phyloP scores from a whole-genome alignment of 30 jellyfish, hydroid and myxozoan genomes.

The Aurelia aurita complex sp. Pacific region DNA sequence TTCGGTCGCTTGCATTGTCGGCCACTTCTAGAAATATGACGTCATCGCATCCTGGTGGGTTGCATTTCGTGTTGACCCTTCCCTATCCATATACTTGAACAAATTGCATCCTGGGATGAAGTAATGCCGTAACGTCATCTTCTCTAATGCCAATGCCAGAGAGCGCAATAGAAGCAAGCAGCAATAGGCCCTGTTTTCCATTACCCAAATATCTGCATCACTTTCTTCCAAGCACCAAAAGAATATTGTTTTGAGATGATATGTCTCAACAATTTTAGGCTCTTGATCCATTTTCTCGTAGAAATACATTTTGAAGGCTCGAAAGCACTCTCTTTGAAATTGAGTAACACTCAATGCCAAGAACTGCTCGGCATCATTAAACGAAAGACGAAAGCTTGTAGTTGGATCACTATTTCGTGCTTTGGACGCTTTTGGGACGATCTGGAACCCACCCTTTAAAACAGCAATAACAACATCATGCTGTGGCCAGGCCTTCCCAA shows the following conservation, averaged over 20 bases:
- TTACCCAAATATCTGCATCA: slow-evolving; percentile 25
- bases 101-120: slow-evolving; percentile 45
- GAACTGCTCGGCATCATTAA: slow-evolving; percentile 38
- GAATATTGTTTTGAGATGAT: slow-evolving; percentile 49
- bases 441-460: slow-evolving; percentile 42
- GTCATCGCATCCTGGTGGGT: too few relatives aligned
- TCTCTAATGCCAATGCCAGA: neutral
- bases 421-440: slow-evolving; percentile 44
- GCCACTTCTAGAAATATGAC: too few relatives aligned
- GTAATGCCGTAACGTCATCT: slow-evolving; percentile 20
- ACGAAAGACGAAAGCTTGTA: slow-evolving; percentile 40
- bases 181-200: slow-evolving; percentile 32
- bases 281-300: slow-evolving; percentile 51
- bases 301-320: slow-evolving; percentile 46
- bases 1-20: too few relatives aligned
- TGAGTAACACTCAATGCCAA: slow-evolving; percentile 17
- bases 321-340: slow-evolving; percentile 36
- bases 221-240: slow-evolving; percentile 42
- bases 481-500: slow-evolving; percentile 36
- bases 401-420: slow-evolving; percentile 1
- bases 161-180: slow-evolving; percentile 31
- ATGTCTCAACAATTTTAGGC: slow-evolving; percentile 33
- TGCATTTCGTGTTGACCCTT: too few relatives aligned
- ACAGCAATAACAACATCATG: slow-evolving; percentile 3
- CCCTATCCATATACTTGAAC: slow-evolving; percentile 25